phyloP scores from a whole-genome alignment of 2,797 vertebrate species.

The Prionace glauca region DNA sequence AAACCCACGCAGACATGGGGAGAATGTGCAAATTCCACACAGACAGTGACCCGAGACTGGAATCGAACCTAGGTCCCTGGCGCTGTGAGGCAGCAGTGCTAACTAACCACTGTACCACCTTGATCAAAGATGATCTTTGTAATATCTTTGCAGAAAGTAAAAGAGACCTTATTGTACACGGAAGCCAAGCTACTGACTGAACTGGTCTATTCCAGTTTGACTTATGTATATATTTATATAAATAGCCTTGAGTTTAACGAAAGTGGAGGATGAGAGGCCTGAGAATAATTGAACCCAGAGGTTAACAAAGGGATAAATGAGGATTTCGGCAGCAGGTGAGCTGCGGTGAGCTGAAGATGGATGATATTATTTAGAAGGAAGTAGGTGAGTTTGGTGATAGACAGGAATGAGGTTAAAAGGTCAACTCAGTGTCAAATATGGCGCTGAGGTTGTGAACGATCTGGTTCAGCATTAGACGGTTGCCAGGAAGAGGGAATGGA shows the following conservation, averaged over 20 bases:
- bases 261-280: neutral
- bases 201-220: too few species aligned
- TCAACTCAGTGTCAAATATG: neutral
- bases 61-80: too few species aligned
- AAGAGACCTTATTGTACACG: too few species aligned
- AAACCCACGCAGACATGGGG: too few species aligned
- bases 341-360: too few species aligned
- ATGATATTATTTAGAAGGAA: neutral
- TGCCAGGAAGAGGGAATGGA: neutral
- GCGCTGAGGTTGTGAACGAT: neutral
- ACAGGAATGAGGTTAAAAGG: neutral
- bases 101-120: too few species aligned
- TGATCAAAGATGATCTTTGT: neutral
- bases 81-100: too few species aligned
- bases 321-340: neutral
- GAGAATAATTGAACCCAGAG: neutral
- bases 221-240: too few species aligned
- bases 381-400: neutral
- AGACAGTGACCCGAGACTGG: too few species aligned
- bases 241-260: neutral
- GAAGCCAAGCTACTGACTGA: too few species aligned
- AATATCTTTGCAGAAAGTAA: too few species aligned
- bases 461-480: neutral
- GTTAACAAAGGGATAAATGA: neutral
- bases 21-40: too few species aligned